Conservation (phyloP, 2,797 vertebrate species). For the Gymnoscopelus microlampas region DNA sequence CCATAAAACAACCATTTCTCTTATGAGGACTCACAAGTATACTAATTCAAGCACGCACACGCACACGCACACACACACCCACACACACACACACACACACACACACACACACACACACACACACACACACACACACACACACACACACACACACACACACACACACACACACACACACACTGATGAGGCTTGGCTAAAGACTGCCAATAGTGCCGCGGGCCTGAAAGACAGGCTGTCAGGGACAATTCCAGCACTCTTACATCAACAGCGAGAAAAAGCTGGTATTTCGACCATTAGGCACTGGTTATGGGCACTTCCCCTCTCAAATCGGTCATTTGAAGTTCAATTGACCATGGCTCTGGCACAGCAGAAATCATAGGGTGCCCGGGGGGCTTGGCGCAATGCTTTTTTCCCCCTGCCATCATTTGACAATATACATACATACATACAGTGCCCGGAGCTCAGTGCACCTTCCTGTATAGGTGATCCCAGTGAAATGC, state of each 20-base stretch:
- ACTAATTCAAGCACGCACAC: not conserved
- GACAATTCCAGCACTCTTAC: constrained; percentile 44
- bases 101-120: constrained; percentile 8
- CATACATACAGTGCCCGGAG: too few species aligned
- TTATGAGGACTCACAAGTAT: not conserved
- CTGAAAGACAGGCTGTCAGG: constrained; percentile 64
- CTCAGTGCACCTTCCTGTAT: too few species aligned
- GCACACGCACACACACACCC: not conserved
- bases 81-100: not conserved
- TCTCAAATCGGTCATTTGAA: constrained; percentile 69
- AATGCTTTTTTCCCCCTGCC: constrained; percentile 14
- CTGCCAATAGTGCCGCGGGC: constrained; percentile 21
- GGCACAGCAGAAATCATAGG: constrained; percentile 53
- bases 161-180: constrained; percentile 33
- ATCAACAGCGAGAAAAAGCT: constrained; percentile 57
- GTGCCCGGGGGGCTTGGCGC: constrained; percentile 19
- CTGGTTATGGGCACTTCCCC: constrained; percentile 58
- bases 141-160: constrained; percentile 18
- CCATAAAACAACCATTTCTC: not conserved
- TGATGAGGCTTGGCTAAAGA: constrained; percentile 19
- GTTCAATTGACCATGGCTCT: constrained; percentile 62
- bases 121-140: not conserved
- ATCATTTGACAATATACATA: too few species aligned
- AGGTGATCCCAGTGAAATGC: too few species aligned
- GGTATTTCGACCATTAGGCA: constrained; percentile 66